These are phyloP conservation scores for Myrmecophaga tridactyla DNA, from an alignment of 2,113 vertebrate species.

Conservation along the genomic window DNA sequence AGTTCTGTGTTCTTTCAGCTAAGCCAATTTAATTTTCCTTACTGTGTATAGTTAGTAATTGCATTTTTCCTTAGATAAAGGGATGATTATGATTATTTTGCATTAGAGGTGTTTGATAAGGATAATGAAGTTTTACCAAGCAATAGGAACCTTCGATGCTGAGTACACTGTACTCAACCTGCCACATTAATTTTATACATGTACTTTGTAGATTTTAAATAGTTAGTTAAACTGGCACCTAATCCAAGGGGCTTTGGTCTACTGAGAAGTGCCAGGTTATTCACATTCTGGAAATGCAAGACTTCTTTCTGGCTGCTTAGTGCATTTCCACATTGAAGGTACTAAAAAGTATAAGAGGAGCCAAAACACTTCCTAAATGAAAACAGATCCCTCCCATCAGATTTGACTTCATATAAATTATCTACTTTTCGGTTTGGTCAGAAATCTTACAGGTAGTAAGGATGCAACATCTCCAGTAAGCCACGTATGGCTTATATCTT, in stretches of 20 bases:
- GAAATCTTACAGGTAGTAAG: not conserved
- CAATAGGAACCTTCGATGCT: not conserved
- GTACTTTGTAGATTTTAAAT: not conserved
- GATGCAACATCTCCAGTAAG: not conserved
- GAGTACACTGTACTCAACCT: not conserved
- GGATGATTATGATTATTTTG: conserved; percentile 20
- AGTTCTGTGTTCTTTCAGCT: conserved; percentile 31
- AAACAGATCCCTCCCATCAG: not conserved
- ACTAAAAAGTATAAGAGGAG: not conserved
- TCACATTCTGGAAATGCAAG: conserved; percentile 37
- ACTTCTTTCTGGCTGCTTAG: not conserved
- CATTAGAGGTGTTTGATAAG: conserved; percentile 13
- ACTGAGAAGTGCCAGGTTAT: not conserved
- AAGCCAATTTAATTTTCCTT: conserved; percentile 46
- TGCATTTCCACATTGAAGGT: not conserved
- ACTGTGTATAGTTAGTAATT: conserved; percentile 8
- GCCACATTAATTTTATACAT: conserved; percentile 18
- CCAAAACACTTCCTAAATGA: not conserved
- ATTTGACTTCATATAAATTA: not conserved
- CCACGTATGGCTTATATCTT: not conserved
- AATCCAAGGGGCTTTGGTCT: conserved; percentile 4
- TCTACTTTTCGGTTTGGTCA: not conserved
- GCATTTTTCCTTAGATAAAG: conserved; percentile 43
- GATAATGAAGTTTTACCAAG: conserved; percentile 25
- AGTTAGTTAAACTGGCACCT: not conserved